Evolutionary conservation across 2,797 vertebrate genomes (phyloP).

Genomic region (Hippocampus kuda): DNA sequence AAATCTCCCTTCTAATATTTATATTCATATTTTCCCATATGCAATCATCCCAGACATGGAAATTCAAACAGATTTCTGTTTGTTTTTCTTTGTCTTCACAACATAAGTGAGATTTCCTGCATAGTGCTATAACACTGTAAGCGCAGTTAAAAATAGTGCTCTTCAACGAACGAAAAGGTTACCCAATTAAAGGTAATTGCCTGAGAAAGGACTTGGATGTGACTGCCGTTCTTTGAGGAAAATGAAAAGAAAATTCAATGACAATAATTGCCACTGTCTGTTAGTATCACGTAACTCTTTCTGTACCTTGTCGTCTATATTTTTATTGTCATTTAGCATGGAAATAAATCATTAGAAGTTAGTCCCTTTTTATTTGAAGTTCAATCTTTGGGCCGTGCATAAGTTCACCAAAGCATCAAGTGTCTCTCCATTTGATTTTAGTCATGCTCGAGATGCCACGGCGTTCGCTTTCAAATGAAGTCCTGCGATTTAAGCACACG

Average conservation of each 20-base stretch:
- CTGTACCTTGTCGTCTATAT: conserved; percentile 2
- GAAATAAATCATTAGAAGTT: conserved; percentile 38
- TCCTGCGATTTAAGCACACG: not conserved
- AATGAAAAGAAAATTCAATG: conserved; percentile 34
- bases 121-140: conserved; percentile 31
- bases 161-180: conserved; percentile 54
- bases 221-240: conserved; percentile 28
- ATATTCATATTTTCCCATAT: conserved; percentile 7
- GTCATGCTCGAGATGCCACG: not conserved
- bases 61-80: conserved; percentile 58
- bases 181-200: conserved; percentile 68
- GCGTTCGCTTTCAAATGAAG: not conserved
- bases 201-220: conserved; percentile 17
- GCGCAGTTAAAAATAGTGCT: conserved; percentile 56
- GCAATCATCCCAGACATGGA: conserved; percentile 36
- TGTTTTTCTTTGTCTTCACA: conserved; percentile 44
- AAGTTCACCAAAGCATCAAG: not conserved
- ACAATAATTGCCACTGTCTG: conserved; percentile 36
- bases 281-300: conserved; percentile 37
- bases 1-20: conserved; percentile 30
- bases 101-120: conserved; percentile 12
- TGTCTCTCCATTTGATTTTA: not conserved
- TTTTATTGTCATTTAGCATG: conserved; percentile 42
- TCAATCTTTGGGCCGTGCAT: not conserved
- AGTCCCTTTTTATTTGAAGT: conserved; percentile 32